Evolutionary conservation across 2,888 invertebrate genomes (phyloP).

Genomic region (Nasonia oneida): DNA sequence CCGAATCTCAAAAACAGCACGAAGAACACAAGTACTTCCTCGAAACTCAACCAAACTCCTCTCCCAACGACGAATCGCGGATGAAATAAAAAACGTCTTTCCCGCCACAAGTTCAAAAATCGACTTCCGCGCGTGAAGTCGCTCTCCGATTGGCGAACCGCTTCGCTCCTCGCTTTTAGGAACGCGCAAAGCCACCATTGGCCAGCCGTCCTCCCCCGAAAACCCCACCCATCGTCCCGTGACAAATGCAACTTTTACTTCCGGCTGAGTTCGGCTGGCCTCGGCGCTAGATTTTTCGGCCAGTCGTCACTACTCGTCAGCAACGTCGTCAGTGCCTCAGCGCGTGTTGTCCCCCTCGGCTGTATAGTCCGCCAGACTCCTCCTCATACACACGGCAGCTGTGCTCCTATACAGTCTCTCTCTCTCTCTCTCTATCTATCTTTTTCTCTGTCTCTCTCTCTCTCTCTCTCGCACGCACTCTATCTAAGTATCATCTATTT

Average conservation of each 20-base stretch:
- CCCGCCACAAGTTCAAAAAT: neutral
- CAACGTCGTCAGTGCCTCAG: conserved; percentile 47
- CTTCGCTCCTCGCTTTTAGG: neutral
- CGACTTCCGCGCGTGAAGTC: neutral
- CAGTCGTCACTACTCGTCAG: conserved; percentile 4
- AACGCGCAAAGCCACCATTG: neutral
- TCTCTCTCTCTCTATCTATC: neutral
- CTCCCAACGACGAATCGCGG: no score
- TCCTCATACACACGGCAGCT: conserved; percentile 2
- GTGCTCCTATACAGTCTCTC: neutral
- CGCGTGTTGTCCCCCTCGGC: conserved; percentile 51
- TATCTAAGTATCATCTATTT: neutral
- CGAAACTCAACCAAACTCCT: no score
- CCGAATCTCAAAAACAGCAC: neutral
- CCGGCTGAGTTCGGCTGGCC: conserved; percentile 74
- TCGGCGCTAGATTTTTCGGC: conserved; percentile 29
- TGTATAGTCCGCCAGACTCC: neutral
- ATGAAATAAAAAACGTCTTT: neutral
- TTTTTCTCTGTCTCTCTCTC: neutral
- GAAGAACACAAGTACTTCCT: no score
- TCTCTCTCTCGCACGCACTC: conserved; percentile 5
- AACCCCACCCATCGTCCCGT: conserved; percentile 72
- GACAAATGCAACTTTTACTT: conserved; percentile 79
- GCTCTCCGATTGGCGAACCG: neutral
- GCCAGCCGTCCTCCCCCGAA: conserved; percentile 55